These are phyloP conservation scores for Mylabris sibirica DNA, from an alignment of 2,888 invertebrate genomes.

Conservation along the genomic window DNA sequence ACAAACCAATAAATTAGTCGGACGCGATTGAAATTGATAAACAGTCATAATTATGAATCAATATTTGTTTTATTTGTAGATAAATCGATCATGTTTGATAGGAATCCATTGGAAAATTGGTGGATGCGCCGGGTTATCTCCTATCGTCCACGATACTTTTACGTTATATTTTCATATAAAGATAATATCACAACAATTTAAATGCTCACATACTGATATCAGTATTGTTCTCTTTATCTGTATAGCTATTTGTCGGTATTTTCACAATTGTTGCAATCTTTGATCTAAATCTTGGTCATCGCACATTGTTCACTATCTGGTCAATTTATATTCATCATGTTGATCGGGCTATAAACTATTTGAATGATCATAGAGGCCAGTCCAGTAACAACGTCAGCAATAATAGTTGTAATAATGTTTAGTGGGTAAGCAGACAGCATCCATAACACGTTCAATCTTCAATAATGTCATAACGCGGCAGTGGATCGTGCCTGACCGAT, in stretches of 20 bases:
- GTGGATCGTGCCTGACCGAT: conserved; percentile 32
- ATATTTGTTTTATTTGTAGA: not conserved
- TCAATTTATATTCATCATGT: conserved; percentile 23
- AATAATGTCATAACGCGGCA: conserved; percentile 35
- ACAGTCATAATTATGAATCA: not conserved
- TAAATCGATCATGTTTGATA: not conserved
- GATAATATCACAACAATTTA: not conserved
- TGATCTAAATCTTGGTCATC: not conserved
- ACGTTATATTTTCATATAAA: too few species aligned
- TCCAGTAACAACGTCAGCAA: conserved; percentile 16
- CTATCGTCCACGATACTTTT: too few species aligned
- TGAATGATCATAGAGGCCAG: conserved; percentile 10
- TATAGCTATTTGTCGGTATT: not conserved
- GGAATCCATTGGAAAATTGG: not conserved
- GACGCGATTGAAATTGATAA: not conserved
- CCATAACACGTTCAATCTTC: conserved; percentile 36
- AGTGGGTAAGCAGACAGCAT: not conserved
- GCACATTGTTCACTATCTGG: not conserved
- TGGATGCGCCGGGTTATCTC: conserved; percentile 3
- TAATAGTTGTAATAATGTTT: not conserved
- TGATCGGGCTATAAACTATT: conserved; percentile 21
- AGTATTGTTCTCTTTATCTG: not conserved
- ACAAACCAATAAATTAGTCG: not conserved
- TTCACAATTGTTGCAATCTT: not conserved
- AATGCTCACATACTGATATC: not conserved